phyloP scores from a whole-genome alignment of 2,113 vertebrate species.

The Puntigrus tetrazona region DNA sequence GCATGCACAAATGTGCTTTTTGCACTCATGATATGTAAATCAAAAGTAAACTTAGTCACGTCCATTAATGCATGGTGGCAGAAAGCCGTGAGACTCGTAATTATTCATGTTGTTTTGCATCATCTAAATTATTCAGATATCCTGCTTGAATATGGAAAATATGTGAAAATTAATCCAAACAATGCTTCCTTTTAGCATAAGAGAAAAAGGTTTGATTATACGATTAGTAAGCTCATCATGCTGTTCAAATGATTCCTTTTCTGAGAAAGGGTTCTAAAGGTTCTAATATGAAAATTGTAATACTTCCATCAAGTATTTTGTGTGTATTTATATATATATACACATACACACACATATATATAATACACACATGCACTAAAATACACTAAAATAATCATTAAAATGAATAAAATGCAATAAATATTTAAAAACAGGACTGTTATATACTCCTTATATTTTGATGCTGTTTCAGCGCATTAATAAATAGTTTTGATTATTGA shows the following conservation, averaged over 20 bases:
- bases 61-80: constrained; percentile 64
- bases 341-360: too few relatives aligned
- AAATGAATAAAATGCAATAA: background rate
- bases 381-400: background rate
- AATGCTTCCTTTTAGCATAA: constrained; percentile 17
- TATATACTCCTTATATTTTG: too few relatives aligned
- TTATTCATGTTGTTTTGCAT: constrained; percentile 74
- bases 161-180: constrained; percentile 35
- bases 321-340: too few relatives aligned
- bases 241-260: background rate
- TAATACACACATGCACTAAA: too few relatives aligned
- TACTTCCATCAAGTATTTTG: too few relatives aligned
- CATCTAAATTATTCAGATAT: constrained; percentile 71
- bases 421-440: too few relatives aligned
- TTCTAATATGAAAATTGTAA: too few relatives aligned
- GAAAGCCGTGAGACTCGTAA: constrained; percentile 61
- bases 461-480: too few relatives aligned
- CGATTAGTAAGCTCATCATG: background rate
- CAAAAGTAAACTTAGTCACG: constrained; percentile 40
- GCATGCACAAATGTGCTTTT: constrained; percentile 26
- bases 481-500: too few relatives aligned
- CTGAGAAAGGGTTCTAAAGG: too few relatives aligned
- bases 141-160: constrained; percentile 51
- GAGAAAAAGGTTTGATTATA: background rate
- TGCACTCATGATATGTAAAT: constrained; percentile 43